Evolutionary conservation across 1,140 invertebrate species (phyloP).

Genomic region (Neodiprion lecontei): DNA sequence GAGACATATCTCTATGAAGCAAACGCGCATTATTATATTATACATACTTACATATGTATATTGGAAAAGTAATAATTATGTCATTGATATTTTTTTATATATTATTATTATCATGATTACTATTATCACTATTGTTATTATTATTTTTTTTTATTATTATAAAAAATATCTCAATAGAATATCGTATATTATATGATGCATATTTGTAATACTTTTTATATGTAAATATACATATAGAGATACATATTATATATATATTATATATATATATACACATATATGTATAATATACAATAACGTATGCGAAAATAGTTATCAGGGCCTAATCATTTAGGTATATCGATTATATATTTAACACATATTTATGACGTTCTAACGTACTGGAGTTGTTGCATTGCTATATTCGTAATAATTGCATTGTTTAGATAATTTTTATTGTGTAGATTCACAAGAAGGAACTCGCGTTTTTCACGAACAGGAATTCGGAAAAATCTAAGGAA

Average conservation of each 20-base stretch:
- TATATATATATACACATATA: neutral
- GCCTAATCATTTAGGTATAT: neutral
- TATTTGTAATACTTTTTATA: conserved; percentile 6
- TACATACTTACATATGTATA: conserved; percentile 1
- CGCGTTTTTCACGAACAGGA: too few relatives aligned
- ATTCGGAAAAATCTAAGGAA: neutral
- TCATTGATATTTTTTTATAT: conserved; percentile 3
- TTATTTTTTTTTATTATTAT: neutral
- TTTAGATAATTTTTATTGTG: neutral
- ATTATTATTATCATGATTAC: neutral
- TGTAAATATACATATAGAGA: neutral
- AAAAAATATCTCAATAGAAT: neutral
- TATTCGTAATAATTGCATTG: neutral
- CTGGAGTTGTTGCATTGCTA: neutral
- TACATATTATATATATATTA: neutral
- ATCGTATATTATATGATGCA: neutral
- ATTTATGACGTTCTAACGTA: neutral
- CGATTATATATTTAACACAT: neutral
- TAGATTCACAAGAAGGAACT: too few relatives aligned
- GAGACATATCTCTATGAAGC: too few relatives aligned
- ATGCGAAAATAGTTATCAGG: neutral
- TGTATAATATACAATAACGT: neutral
- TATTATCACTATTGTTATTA: neutral
- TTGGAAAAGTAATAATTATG: neutral
- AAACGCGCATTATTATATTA: neutral